Evolutionary conservation across 2,797 vertebrate species (phyloP), one percentile per base, ranked within the genome.

Genomic region (Falco naumanni): DNA sequence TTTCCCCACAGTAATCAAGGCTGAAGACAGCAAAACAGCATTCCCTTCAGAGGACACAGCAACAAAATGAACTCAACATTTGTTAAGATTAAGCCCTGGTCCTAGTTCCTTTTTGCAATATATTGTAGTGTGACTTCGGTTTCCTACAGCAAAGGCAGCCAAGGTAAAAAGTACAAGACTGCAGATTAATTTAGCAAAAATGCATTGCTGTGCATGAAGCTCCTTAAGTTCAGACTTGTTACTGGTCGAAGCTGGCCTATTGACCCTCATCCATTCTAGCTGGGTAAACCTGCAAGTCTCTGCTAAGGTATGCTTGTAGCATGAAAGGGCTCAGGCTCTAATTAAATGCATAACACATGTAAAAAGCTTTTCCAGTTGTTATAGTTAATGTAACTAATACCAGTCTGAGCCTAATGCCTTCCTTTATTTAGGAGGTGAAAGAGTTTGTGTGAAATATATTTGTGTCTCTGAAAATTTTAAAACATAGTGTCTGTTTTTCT

Each of bases 21-120:
- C 54, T 72, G 70, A 70, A 85, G 78, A 80, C 56, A 83, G 98
- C 93, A 98, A 97, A 98, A 98, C 97, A 97, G 97, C 97, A 96
- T 98, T 97, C 95, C 93, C 97, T 97, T 98, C 76, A 66, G 94
- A 94, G 94, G 63, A 84, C 61, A 31, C 74, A 88, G 68, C 87
- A 72, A 28, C 25, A 80, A 50, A 84, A 78, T 66, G 81, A 91
- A 72, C 81, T 61, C 84, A 81, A 10, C 6, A 2, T 87, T 91
- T 90, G 74, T 51, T 70, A 83, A 63, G 72, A 31, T 56, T 26
- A 29, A 95, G 34, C 21, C 84, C 20, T 84, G 39, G 48, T 59
- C 17, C 71, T 74, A 24, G 24, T 64, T 96, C 57, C 60, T 94
- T 89, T 92, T 74, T 57, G 25, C 56, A 56, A 16, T 37, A 43